Percentiles rank a stretch among this genome's conserved stretches.
Conservation (phyloP, 1,140 invertebrate genomes). For the Tetramorium simillimum region DNA sequence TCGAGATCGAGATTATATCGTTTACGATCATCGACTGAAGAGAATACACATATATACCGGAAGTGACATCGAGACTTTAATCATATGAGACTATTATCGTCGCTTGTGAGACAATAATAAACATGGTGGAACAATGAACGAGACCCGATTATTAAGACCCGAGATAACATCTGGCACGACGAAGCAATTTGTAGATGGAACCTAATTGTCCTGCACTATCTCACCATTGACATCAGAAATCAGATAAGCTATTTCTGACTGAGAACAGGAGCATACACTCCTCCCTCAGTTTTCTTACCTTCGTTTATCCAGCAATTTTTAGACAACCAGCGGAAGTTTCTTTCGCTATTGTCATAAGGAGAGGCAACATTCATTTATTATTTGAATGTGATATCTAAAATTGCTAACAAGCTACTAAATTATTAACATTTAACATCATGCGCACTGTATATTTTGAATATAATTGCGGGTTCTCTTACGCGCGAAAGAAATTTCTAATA, state of each 20-base stretch:
- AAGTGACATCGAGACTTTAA: slow-evolving; percentile 18
- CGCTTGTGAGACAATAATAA: slow-evolving; percentile 45
- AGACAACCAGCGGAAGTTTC: slow-evolving; percentile 20
- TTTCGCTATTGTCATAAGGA: not conserved
- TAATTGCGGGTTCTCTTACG: slow-evolving; percentile 1
- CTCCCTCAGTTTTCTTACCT: slow-evolving; percentile 11
- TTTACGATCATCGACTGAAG: slow-evolving; percentile 29
- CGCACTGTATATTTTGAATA: not conserved
- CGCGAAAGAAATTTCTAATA: slow-evolving; percentile 1
- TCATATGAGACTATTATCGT: slow-evolving; percentile 33
- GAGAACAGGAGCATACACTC: slow-evolving; percentile 23
- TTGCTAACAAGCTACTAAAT: not conserved
- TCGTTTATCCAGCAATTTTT: not conserved
- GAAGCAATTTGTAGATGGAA: slow-evolving; percentile 41
- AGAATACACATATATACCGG: slow-evolving; percentile 25
- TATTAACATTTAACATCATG: not conserved
- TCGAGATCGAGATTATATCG: not conserved
- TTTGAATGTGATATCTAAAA: not conserved
- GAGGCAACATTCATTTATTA: not conserved
- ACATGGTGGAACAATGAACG: slow-evolving; percentile 66
- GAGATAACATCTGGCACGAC: slow-evolving; percentile 31
- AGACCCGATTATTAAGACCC: slow-evolving; percentile 69
- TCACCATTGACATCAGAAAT: slow-evolving; percentile 47
- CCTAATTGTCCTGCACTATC: slow-evolving; percentile 52
- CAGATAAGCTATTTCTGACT: slow-evolving; percentile 22